These are phyloP conservation scores for Bradypodion ventrale DNA, from an alignment of 2,797 vertebrate species.

Conservation along the genomic window DNA sequence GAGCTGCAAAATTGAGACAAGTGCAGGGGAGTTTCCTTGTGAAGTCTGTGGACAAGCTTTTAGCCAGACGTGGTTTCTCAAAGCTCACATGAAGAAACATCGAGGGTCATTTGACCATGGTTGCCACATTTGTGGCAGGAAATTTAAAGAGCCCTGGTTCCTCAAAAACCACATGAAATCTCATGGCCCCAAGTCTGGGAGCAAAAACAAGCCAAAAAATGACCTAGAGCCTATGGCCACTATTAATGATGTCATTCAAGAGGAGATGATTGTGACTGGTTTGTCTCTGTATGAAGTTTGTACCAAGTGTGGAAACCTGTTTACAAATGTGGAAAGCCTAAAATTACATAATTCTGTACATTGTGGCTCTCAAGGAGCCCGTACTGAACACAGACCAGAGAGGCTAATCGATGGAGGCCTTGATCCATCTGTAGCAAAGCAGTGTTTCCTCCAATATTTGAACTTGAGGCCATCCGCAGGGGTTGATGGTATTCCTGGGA, in stretches of 20 bases:
- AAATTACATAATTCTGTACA: slow-evolving; percentile 87
- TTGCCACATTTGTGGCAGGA: slow-evolving; percentile 91
- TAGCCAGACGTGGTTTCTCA: slow-evolving; percentile 93
- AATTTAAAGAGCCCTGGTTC: slow-evolving; percentile 97
- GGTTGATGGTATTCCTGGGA: slow-evolving; percentile 58
- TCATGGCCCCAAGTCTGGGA: slow-evolving; percentile 82
- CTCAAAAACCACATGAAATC: slow-evolving; percentile 98
- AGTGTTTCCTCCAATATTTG: slow-evolving; percentile 85
- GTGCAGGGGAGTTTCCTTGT: slow-evolving; percentile 83
- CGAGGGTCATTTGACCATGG: slow-evolving; percentile 90
- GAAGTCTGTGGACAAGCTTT: slow-evolving; percentile 93
- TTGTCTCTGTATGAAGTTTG: slow-evolving; percentile 87
- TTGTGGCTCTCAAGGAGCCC: slow-evolving; percentile 67
- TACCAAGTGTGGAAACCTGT: slow-evolving; percentile 93
- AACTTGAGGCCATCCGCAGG: slow-evolving; percentile 77
- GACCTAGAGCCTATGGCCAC: slow-evolving; percentile 85
- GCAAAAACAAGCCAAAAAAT: slow-evolving; percentile 84
- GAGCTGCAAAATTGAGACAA: slow-evolving; percentile 70
- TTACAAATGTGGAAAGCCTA: slow-evolving; percentile 89
- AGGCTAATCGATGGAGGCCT: slow-evolving; percentile 63
- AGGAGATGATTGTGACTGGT: slow-evolving; percentile 77
- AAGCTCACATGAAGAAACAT: slow-evolving; percentile 96
- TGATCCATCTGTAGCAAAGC: slow-evolving; percentile 79
- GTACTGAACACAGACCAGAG: slow-evolving; percentile 29
- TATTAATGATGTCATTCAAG: slow-evolving; percentile 90